Percentiles rank a stretch among this genome's conserved stretches.
Evolutionary conservation across 2,113 vertebrate genomes (phyloP).

Genomic region (Takifugu bimaculatus): DNA sequence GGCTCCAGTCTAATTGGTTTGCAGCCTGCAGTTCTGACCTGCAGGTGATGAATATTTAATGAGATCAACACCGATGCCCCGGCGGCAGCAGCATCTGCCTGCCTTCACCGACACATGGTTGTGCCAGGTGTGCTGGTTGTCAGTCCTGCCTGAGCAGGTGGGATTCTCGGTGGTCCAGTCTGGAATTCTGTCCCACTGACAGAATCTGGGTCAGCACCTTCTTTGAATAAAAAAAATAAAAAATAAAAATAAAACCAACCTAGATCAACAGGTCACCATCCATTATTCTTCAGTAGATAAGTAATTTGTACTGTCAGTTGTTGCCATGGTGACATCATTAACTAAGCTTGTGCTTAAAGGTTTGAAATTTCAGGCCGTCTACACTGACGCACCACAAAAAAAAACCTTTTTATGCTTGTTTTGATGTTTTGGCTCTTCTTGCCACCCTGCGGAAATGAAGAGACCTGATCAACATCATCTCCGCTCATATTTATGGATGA

Average conservation of each 20-base stretch:
- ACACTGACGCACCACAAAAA: too few relatives aligned
- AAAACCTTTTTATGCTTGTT: too few relatives aligned
- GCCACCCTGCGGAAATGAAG: too few relatives aligned
- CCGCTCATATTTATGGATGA: background rate
- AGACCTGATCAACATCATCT: background rate
- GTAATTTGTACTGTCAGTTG: too few relatives aligned
- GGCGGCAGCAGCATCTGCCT: constrained; percentile 10
- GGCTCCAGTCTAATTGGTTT: too few relatives aligned
- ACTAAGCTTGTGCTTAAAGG: too few relatives aligned
- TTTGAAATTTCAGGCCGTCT: too few relatives aligned
- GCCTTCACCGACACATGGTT: background rate
- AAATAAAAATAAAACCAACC: background rate
- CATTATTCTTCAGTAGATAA: too few relatives aligned
- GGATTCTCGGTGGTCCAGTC: background rate
- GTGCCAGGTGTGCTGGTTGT: background rate
- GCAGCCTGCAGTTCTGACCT: constrained; percentile 5
- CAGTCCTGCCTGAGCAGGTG: background rate
- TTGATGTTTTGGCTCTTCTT: too few relatives aligned
- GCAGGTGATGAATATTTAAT: constrained; percentile 31
- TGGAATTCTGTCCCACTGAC: background rate
- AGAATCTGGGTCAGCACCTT: background rate
- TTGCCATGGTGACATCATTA: too few relatives aligned
- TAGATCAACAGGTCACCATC: background rate
- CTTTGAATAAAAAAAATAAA: background rate
- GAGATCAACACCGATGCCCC: background rate